Evolutionary conservation across 1,140 invertebrate species (phyloP), one percentile per base, ranked within the genome.

Genomic region (Thaumetopoea pityocampa): DNA sequence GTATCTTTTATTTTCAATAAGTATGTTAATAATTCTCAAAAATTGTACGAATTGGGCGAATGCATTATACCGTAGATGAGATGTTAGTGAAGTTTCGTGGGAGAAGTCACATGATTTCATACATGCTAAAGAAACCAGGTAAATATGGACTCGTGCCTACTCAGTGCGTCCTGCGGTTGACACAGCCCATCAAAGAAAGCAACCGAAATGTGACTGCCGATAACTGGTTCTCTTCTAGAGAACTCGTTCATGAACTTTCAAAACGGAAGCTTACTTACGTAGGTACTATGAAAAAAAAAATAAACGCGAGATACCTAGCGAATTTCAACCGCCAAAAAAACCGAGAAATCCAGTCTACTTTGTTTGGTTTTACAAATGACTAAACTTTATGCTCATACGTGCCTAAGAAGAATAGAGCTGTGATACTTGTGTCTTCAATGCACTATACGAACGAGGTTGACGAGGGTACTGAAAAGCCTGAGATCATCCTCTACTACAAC

Each of bases 401-500:
- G 3, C 55, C 61, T 15, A 67, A 61, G 27, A 45, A 47, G 28
- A 64, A 56, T 22, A 64, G 52, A 53, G 43, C 52, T 24, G 59
- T 68, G 12, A 23, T 73, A 15, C 34, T 68, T 20, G 16, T 71
- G n/a, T 70, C 60, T 6, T 56, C 54, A 7, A 60, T 66, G 58
- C 68, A 67, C 45, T 61, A 66, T 19, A 22, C 33, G 36, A 22
- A 45, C 14, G 18, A n/a, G 19, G 36, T 58, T 41, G 63, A 67
- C 46, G 38, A 30, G 17, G 30, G 54, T 27, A 64, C 51, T 14
- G 54, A 37, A 16, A 82, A 83, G 46, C 73, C 80, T 24, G 60
- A 79, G 24, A 81, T 85, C 19, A 71, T 82, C 14, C 34, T 51
- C 2, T 61, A 63, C 32, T 84, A 85, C 26, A 80, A 86, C 51